Evolutionary conservation across 2,888 invertebrate genomes (phyloP).

Genomic region (Drosophila subsilvestris): DNA sequence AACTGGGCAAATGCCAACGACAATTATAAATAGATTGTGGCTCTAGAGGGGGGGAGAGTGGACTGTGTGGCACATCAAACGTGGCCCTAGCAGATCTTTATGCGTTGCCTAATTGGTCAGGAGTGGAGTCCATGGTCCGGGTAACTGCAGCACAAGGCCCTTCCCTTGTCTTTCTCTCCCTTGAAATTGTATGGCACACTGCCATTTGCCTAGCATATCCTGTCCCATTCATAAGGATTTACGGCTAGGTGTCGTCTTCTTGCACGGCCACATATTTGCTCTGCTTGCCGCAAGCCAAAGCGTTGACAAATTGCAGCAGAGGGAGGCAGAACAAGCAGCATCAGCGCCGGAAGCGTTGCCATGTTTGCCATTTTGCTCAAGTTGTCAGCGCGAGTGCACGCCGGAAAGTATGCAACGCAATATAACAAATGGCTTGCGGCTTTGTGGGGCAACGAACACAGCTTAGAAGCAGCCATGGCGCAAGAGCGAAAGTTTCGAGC

Average conservation of each 20-base stretch:
- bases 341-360: constrained; percentile 28
- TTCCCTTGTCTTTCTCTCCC: neutral
- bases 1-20: constrained; percentile 55
- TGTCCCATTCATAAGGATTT: constrained; percentile 68
- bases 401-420: constrained; percentile 67
- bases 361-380: constrained; percentile 77
- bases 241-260: constrained; percentile 55
- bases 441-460: constrained; percentile 47
- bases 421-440: constrained; percentile 69
- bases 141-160: neutral
- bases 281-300: constrained; percentile 70
- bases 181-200: neutral
- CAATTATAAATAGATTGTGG: constrained; percentile 65
- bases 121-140: neutral
- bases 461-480: constrained; percentile 12
- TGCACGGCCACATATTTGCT: constrained; percentile 60
- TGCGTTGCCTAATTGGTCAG: constrained; percentile 30
- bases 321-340: constrained; percentile 16
- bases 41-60: constrained; percentile 1
- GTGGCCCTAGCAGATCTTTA: constrained; percentile 8
- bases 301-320: constrained; percentile 72
- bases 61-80: constrained; percentile 34
- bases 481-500: neutral
- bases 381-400: constrained; percentile 70
- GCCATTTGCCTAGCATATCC: constrained; percentile 25